Evolutionary conservation across 2,113 vertebrate species (phyloP).

Genomic region (Semicossyphus pulcher): DNA sequence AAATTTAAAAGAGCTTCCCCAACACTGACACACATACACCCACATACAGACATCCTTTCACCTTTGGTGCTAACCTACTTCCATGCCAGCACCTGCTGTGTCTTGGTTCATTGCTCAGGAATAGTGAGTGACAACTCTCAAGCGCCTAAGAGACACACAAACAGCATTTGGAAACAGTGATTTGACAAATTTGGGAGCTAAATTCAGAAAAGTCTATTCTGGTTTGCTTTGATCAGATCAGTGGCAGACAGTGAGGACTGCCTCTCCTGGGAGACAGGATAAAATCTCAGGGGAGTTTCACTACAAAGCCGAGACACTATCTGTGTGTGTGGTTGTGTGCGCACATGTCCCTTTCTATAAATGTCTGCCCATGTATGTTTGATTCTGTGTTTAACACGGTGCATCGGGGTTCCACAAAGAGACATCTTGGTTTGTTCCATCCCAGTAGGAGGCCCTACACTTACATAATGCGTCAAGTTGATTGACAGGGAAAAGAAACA

Average conservation of each 20-base stretch:
- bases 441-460: conserved; percentile 2
- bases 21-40: neutral
- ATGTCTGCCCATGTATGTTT: conserved; percentile 24
- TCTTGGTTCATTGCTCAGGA: conserved; percentile 24
- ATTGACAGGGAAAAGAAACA: conserved; percentile 47
- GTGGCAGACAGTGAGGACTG: conserved; percentile 40
- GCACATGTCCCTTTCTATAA: conserved; percentile 2
- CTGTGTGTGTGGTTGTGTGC: neutral
- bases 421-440: neutral
- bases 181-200: conserved; percentile 53
- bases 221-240: conserved; percentile 63
- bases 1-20: neutral
- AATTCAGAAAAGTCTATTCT: conserved; percentile 50
- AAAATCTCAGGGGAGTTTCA: conserved; percentile 31
- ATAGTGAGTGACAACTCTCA: conserved; percentile 57
- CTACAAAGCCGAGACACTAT: conserved; percentile 27
- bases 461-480: conserved; percentile 10
- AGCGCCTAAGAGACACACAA: neutral
- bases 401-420: conserved; percentile 13
- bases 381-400: conserved; percentile 13
- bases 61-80: conserved; percentile 30
- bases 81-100: conserved; percentile 13
- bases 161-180: conserved; percentile 30
- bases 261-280: conserved; percentile 38
- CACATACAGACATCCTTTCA: neutral